Base-by-base conservation (phyloP, 2,113 vertebrate genomes). In the Corydoras maculifer region DNA sequence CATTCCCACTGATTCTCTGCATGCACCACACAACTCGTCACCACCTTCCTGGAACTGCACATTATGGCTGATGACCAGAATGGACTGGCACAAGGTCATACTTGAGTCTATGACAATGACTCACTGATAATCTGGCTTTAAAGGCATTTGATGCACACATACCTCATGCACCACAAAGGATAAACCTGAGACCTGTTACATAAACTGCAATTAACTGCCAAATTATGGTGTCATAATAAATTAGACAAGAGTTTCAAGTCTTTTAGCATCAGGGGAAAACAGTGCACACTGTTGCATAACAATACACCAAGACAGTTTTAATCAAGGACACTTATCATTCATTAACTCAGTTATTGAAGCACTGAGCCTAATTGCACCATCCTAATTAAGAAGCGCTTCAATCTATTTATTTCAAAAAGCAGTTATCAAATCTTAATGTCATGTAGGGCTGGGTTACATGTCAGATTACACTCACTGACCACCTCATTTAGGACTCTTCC, bases 111-210 rank as follows among this genome's bases (percentile, higher is more conserved):
- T 62, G 49, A 70, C 49, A 11, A 2, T 62, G 59, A 70, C 49
- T 11, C 55, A 15, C 43, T 29, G 55, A 73, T 53, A 66, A 66
- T 58, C 35, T 65, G 61, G 31, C 69, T 71, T 50, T 31, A 10
- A 53, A 10, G 13, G 10, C 9, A 53, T 53, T 12, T 12, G 55
- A 48, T 31, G 18, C 70, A 73, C 3, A 51, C 54, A 8, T 51
- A 12, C 25, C 70, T 15, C 29, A 50, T 25, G 32, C 3, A 30
- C 30, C 58, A 15, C 57, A 54, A 50, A 53, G 14, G 55, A 53
- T 48, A 58, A 50, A 66, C 55, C 62, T 8, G 62, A 73, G 71
- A 73, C 63, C 55, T 29, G 43, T 50, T 60, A 58, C 62, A 73
- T 30, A 35, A 8, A 11, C 65, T 6, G 51, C 29, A 53, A 53